These are phyloP conservation scores for Anastrepha obliqua DNA, from an alignment of 1,140 invertebrate genomes.

Conservation along the genomic window DNA sequence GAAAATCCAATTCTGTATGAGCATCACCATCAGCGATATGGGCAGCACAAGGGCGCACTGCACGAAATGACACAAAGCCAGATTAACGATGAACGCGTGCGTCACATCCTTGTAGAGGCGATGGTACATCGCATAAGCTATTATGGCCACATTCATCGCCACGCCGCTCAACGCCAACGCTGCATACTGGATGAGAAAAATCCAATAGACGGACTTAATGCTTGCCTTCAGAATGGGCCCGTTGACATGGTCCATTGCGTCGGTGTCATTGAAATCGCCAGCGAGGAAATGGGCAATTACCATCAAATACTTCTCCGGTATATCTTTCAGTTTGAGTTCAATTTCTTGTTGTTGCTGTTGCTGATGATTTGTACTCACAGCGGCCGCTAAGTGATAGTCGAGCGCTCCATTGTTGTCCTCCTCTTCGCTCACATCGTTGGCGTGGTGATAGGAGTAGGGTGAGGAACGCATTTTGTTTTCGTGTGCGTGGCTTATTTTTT, in stretches of 20 bases:
- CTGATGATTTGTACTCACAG: constrained; percentile 55
- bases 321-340: constrained; percentile 64
- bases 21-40: constrained; percentile 80
- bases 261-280: constrained; percentile 65
- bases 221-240: constrained; percentile 72
- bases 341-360: constrained; percentile 53
- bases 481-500: not conserved
- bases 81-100: constrained; percentile 81
- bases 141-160: constrained; percentile 78
- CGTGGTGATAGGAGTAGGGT: constrained; percentile 36
- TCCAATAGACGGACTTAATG: constrained; percentile 77
- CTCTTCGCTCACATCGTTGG: not conserved
- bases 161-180: constrained; percentile 78
- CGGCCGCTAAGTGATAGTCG: constrained; percentile 59
- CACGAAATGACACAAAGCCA: constrained; percentile 81
- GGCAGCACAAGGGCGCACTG: constrained; percentile 82
- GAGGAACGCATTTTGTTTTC: constrained; percentile 35
- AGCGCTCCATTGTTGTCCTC: constrained; percentile 26
- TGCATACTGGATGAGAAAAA: constrained; percentile 81
- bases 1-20: constrained; percentile 85
- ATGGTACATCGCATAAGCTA: constrained; percentile 78
- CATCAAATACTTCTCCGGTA: constrained; percentile 69
- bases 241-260: constrained; percentile 65
- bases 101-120: constrained; percentile 80
- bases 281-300: constrained; percentile 67